A percentile compares a stretch with the other conserved stretches of the same genome.
Evolutionary conservation across 2,888 invertebrate genomes (phyloP).

Genomic region (Cryptus armator): DNA sequence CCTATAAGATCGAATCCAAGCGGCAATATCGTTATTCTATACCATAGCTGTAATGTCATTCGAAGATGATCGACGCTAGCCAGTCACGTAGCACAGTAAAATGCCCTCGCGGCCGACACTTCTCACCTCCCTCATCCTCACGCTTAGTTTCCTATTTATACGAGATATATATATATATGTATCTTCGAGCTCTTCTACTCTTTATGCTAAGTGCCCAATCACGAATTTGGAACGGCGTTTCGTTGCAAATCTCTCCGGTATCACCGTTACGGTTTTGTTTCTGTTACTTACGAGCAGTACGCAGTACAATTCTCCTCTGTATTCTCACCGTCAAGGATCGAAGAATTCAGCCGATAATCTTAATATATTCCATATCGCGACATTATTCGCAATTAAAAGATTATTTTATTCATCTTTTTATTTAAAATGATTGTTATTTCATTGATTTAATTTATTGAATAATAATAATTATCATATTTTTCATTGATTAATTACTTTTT

Average conservation of each 20-base stretch:
- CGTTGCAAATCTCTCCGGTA: constrained; percentile 71
- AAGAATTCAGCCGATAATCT: neutral
- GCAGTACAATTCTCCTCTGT: constrained; percentile 41
- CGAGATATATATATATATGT: constrained; percentile 20
- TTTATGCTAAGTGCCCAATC: constrained; percentile 76
- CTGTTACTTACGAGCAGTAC: constrained; percentile 12
- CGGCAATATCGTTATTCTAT: constrained; percentile 30
- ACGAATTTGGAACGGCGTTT: constrained; percentile 76
- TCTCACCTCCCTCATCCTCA: constrained; percentile 45
- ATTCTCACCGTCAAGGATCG: constrained; percentile 12
- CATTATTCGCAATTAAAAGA: too few species aligned
- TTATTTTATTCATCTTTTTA: too few species aligned
- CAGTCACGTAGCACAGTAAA: constrained; percentile 65
- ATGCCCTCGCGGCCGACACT: constrained; percentile 65
- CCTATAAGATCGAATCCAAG: neutral
- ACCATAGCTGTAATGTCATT: constrained; percentile 60
- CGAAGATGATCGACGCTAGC: constrained; percentile 52
- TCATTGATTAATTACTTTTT: too few species aligned
- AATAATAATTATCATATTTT: too few species aligned
- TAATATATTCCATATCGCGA: too few species aligned
- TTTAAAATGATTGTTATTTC: too few species aligned
- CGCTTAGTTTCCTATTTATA: constrained; percentile 1
- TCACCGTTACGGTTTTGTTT: constrained; percentile 58
- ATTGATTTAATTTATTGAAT: too few species aligned
- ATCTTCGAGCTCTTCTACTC: constrained; percentile 58